Evolutionary conservation across 2,797 vertebrate species (phyloP), one percentile per base, ranked within the genome.

Genomic region (Falco rusticolus): DNA sequence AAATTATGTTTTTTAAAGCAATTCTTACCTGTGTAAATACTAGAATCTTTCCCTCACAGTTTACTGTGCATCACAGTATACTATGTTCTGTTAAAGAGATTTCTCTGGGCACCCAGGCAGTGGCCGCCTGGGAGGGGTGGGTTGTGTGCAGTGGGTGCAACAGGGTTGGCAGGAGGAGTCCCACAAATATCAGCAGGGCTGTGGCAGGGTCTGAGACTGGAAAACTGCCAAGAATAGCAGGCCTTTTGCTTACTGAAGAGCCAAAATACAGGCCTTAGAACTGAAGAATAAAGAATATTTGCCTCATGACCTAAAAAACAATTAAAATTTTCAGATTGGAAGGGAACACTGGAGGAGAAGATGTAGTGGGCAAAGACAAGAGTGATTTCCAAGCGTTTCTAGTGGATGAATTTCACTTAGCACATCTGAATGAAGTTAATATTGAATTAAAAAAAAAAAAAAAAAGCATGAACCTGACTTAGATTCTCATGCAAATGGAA

Each of bases 121-220:
- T 51, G 28, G n/a, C 16, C 15, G 31, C 18, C 22, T 31, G 60
- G 14, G 29, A 74, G 11, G 7, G 6, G 34, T 7, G 53, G 3
- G 3, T 12, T 51, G 19, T 34, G 25, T 1, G 3, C 15, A 59
- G 7, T 9, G 39, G 16, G 9, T 48, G 6, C 9, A 28, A 63
- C 9, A 6, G 1, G 1, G 5, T 18, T n/a, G 6, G 43, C 24
- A 43, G 0, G 0, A 57, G 19, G 9, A 15, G 7, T 21, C 10
- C 60, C 25, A 8, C 4, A 28, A 3, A 9, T 20, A 19, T 7
- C 0, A 0, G 4, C 22, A 24, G 16, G 24, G 70, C 48, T 59
- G 8, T 10, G 43, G 5, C 15, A 59, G 11, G 8, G 4, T 29
- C 26, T 78, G n/a, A 51, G n/a, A 25, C 19, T 25, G 33, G 14